phyloP scores from a whole-genome alignment of 2,113 vertebrate species.

The Ageneiosus marmoratus region DNA sequence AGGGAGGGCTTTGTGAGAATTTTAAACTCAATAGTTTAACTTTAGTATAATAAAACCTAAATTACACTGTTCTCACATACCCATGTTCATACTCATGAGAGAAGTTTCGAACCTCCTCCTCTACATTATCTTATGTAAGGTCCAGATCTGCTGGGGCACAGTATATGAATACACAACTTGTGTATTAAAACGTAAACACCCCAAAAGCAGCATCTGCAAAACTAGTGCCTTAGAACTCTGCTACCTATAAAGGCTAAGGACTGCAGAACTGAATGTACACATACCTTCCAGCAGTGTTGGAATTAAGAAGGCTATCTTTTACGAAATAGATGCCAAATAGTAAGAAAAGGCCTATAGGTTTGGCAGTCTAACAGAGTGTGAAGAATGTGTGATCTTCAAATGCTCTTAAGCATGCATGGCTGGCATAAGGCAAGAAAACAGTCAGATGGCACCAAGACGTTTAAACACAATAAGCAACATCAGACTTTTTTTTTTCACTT shows the following conservation, averaged over 20 bases:
- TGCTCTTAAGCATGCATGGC: neutral
- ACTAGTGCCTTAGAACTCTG: neutral
- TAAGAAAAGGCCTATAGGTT: conserved; percentile 21
- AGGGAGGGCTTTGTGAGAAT: too few species aligned
- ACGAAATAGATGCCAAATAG: conserved; percentile 1
- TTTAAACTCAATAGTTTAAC: too few species aligned
- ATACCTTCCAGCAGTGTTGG: conserved; percentile 16
- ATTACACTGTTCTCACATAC: neutral
- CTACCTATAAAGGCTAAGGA: neutral
- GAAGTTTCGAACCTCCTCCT: neutral
- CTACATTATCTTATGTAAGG: neutral
- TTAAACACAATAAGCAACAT: neutral
- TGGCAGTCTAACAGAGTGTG: conserved; percentile 1
- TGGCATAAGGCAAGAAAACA: conserved; percentile 10
- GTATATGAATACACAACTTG: conserved; percentile 7
- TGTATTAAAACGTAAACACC: neutral
- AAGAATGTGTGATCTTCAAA: conserved; percentile 12
- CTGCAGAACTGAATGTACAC: neutral
- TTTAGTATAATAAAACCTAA: neutral
- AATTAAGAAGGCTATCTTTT: conserved; percentile 10
- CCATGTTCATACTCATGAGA: neutral
- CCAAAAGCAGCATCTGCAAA: neutral
- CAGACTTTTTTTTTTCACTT: neutral
- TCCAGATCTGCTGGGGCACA: neutral
- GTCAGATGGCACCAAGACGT: conserved; percentile 25